Percentiles rank a stretch among this genome's conserved stretches.
phyloP scores from a whole-genome alignment of 2,797 vertebrate species.

The Clarias pachynema region DNA sequence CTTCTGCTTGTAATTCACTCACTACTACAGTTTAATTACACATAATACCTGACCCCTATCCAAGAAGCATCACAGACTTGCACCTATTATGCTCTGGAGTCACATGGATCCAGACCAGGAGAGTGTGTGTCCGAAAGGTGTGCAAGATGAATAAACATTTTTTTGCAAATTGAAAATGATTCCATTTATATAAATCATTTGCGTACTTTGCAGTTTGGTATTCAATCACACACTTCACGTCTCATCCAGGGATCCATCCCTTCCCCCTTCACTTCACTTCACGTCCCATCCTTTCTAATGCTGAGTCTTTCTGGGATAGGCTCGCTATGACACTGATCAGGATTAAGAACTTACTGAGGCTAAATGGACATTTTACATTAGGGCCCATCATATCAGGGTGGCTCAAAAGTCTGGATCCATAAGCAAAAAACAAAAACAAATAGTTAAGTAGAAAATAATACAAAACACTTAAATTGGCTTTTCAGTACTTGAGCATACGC shows the following conservation, averaged over 20 bases:
- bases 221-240: neutral
- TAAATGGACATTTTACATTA: neutral
- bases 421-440: too few relatives aligned
- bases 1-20: neutral
- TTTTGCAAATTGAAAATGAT: neutral
- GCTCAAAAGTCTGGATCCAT: too few relatives aligned
- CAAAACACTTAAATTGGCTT: too few relatives aligned
- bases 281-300: too few relatives aligned
- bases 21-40: neutral
- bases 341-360: neutral
- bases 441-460: too few relatives aligned
- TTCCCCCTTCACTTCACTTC: too few relatives aligned
- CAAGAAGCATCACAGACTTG: neutral
- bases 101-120: neutral
- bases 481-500: too few relatives aligned
- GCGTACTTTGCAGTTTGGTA: neutral
- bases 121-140: neutral
- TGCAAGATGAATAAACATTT: neutral
- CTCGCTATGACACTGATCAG: neutral
- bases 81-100: neutral
- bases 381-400: neutral
- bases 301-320: neutral
- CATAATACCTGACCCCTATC: neutral
- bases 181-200: neutral
- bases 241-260: neutral